These are phyloP conservation scores for Psephotus haematonotus DNA, from an alignment of 2,113 vertebrate species.

Conservation along the genomic window DNA sequence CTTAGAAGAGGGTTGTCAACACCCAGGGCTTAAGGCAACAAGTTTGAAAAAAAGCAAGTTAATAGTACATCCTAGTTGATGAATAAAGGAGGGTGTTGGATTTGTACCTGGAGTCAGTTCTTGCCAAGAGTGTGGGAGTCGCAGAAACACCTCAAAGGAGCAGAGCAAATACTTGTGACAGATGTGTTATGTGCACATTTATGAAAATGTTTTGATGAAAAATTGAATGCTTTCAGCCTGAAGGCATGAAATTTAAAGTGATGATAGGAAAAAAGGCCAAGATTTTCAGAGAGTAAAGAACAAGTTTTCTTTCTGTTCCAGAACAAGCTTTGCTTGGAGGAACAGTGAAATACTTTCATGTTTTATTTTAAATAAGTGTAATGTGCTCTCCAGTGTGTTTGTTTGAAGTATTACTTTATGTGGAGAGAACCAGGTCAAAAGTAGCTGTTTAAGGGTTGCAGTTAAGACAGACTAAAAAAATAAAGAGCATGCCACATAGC, in stretches of 20 bases:
- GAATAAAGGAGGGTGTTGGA: not conserved
- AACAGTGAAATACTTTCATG: not conserved
- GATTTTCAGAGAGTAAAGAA: not conserved
- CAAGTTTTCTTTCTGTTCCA: constrained; percentile 7
- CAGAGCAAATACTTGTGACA: not conserved
- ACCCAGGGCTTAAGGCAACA: not conserved
- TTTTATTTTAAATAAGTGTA: not conserved
- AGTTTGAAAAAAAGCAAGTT: not conserved
- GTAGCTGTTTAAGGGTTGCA: not conserved
- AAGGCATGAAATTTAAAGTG: constrained; percentile 8
- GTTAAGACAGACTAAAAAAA: not conserved
- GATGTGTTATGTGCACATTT: not conserved
- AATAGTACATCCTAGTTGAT: not conserved
- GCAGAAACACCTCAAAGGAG: constrained; percentile 6
- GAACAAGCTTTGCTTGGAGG: not conserved
- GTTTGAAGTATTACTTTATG: not conserved
- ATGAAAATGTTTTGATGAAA: not conserved
- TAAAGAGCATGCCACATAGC: not conserved
- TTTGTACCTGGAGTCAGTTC: not conserved
- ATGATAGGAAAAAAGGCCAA: not conserved
- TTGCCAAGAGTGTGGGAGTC: constrained; percentile 10
- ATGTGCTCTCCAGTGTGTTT: not conserved
- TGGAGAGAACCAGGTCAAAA: not conserved
- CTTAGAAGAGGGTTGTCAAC: not conserved
- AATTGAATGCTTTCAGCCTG: not conserved